These are phyloP conservation scores for Enteromius thamalakanensis DNA, from an alignment of 2,797 vertebrate genomes.

Conservation along the genomic window DNA sequence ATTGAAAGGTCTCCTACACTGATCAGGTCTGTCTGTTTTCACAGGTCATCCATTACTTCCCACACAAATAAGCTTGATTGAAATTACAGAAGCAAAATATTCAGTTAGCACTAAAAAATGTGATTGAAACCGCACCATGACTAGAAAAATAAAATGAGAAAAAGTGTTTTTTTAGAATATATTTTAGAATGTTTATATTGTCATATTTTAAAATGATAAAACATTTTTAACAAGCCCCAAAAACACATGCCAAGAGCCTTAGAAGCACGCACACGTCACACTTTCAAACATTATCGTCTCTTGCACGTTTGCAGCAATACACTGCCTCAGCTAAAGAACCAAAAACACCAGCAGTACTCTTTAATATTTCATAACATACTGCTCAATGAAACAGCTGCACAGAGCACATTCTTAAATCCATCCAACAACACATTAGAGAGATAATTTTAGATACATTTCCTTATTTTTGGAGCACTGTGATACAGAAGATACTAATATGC, in stretches of 20 bases:
- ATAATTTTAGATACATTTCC: not conserved
- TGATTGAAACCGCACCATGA: not conserved
- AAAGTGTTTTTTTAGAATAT: not conserved
- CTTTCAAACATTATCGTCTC: not conserved
- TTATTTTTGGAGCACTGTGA: not conserved
- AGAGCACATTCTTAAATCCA: not conserved
- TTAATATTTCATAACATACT: constrained; percentile 34
- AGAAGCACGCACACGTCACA: not conserved
- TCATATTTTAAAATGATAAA: not conserved
- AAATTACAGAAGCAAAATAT: constrained; percentile 2
- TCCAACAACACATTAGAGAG: not conserved
- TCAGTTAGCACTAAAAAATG: not conserved
- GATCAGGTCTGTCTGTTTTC: constrained; percentile 11
- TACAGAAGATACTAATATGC: not conserved
- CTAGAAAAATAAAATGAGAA: not conserved
- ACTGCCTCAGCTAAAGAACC: not conserved
- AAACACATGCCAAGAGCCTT: not conserved
- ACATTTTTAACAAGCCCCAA: not conserved
- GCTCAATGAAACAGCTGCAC: constrained; percentile 5
- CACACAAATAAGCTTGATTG: not conserved
- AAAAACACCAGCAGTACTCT: not conserved
- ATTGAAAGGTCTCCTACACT: constrained; percentile 31
- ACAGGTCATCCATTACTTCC: not conserved
- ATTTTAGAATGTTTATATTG: not conserved
- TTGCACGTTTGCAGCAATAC: not conserved